Evolutionary conservation across 2,797 vertebrate species (phyloP).

Genomic region (Mycteria americana): DNA sequence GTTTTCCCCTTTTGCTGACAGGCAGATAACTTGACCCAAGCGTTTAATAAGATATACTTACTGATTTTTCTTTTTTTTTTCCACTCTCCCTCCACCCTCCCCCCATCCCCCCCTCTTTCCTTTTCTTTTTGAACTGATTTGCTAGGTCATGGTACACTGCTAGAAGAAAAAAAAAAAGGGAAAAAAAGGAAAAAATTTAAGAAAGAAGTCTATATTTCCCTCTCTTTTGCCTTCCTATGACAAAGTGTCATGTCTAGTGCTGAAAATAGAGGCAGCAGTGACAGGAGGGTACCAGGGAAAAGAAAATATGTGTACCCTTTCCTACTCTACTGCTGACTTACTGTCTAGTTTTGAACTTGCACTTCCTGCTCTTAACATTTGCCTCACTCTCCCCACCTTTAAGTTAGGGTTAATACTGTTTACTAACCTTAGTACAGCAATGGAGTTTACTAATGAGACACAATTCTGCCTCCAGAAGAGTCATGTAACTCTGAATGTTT

Average conservation of each 20-base stretch:
- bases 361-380: background rate
- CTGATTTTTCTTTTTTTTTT: conserved; percentile 12
- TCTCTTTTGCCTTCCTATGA: background rate
- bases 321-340: background rate
- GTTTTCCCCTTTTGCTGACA: conserved; percentile 65
- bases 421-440: background rate
- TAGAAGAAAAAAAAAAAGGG: conserved; percentile 58
- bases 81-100: accelerated
- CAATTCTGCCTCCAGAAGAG: background rate
- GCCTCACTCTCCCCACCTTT: background rate
- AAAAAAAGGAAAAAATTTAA: conserved; percentile 6
- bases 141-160: conserved; percentile 56
- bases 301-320: background rate
- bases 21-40: conserved; percentile 66
- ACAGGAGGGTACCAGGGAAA: background rate
- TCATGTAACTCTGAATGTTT: background rate
- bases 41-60: conserved; percentile 80
- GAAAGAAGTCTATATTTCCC: background rate
- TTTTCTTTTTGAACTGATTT: conserved; percentile 32
- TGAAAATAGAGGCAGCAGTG: background rate
- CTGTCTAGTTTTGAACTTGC: background rate
- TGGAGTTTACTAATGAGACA: background rate
- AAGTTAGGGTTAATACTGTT: background rate
- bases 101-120: accelerated
- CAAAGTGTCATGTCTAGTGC: background rate